Evolutionary conservation across 2,888 invertebrate species (phyloP).

Genomic region (Pterostichus niger): DNA sequence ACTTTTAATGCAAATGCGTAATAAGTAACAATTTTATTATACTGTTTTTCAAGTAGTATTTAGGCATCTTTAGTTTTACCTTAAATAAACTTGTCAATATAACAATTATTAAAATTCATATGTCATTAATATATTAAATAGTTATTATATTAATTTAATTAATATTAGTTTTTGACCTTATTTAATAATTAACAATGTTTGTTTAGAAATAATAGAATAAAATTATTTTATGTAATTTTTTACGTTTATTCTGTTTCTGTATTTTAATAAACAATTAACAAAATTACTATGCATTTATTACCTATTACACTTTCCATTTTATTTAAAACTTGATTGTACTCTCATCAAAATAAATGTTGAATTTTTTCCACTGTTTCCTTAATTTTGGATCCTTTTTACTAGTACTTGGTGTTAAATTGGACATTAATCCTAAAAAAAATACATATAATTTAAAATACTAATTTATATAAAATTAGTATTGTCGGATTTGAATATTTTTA

Average conservation of each 20-base stretch:
- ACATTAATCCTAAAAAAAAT: conserved; percentile 83
- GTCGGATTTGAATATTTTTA: no score
- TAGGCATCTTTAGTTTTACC: not conserved
- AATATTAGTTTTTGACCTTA: not conserved
- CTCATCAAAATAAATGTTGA: conserved; percentile 92
- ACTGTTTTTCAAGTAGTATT: not conserved
- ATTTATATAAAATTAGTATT: no score
- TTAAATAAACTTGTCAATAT: not conserved
- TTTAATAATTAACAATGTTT: no score
- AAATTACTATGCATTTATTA: not conserved
- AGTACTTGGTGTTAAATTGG: conserved; percentile 82
- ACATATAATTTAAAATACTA: no score
- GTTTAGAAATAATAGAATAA: not conserved
- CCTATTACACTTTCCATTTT: conserved; percentile 36
- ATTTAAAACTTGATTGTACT: conserved; percentile 79
- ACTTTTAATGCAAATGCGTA: conserved; percentile 84
- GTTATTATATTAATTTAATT: not conserved
- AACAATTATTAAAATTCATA: not conserved
- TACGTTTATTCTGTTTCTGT: conserved; percentile 12
- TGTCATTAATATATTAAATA: no score
- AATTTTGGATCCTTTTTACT: conserved; percentile 86
- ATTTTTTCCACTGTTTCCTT: conserved; percentile 85
- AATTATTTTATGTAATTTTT: conserved; percentile 58
- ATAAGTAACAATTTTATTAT: conserved; percentile 70
- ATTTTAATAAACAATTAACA: conserved; percentile 42